phyloP scores from a whole-genome alignment of 2,797 vertebrate species.

The Etheostoma perlongum region DNA sequence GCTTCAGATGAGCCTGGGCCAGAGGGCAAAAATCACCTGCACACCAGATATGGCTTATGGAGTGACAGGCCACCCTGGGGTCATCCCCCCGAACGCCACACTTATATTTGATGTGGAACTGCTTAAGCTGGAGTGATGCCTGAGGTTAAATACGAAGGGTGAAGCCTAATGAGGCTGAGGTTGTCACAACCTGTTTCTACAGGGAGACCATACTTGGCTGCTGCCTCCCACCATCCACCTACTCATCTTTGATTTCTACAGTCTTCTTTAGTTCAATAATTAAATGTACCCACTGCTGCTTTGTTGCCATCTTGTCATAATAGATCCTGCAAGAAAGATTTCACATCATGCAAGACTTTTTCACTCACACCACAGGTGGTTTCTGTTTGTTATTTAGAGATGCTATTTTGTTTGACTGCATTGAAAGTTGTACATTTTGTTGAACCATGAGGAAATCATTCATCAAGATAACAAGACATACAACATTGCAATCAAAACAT shows the following conservation, averaged over 20 bases:
- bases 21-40: constrained; percentile 98
- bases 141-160: constrained; percentile 5
- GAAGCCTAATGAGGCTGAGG: constrained; percentile 48
- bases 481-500: constrained; percentile 71
- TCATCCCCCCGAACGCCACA: constrained; percentile 97
- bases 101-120: constrained; percentile 99
- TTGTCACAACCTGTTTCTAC: constrained; percentile 55
- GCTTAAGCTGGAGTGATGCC: constrained; percentile 93
- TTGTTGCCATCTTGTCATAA: constrained; percentile 72
- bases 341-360: constrained; percentile 50
- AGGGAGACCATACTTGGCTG: constrained; percentile 61
- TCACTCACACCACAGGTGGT: constrained; percentile 47
- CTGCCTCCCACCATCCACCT: constrained; percentile 47
- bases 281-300: constrained; percentile 75
- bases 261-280: constrained; percentile 70
- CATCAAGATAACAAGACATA: constrained; percentile 68
- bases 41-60: constrained; percentile 98
- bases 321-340: constrained; percentile 63
- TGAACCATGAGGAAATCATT: constrained; percentile 71
- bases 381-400: constrained; percentile 55
- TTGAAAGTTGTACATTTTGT: constrained; percentile 87
- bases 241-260: constrained; percentile 58
- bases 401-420: constrained; percentile 64
- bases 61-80: constrained; percentile 95
- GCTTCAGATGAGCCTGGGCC: constrained; percentile 94